A percentile compares a stretch with the other conserved stretches of the same genome.
Conservation (phyloP, 2,797 vertebrate species). For the Caiman crocodilus region DNA sequence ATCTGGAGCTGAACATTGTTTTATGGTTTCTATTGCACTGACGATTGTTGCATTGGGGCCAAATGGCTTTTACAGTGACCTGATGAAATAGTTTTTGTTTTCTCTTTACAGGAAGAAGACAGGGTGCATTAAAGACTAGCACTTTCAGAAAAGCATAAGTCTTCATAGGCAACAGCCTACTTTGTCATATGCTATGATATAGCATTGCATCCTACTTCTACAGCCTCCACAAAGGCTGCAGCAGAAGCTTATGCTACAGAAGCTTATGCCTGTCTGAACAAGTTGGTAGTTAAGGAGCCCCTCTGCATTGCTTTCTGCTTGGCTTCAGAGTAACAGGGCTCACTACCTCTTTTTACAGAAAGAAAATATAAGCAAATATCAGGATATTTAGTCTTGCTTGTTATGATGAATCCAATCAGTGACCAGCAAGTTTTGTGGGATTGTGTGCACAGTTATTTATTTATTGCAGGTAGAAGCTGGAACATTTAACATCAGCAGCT, state of each 20-base stretch:
- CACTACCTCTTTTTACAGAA: background rate
- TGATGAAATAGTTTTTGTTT: constrained; percentile 39
- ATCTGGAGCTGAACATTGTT: constrained; percentile 56
- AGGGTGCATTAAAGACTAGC: no score
- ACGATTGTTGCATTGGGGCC: background rate
- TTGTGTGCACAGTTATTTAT: background rate
- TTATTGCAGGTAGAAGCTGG: background rate
- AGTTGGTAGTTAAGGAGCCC: no score
- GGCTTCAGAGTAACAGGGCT: no score
- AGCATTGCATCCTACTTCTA: no score
- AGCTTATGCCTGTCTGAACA: no score
- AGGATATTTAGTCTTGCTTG: constrained; percentile 40
- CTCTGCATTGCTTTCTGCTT: no score
- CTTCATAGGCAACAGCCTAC: no score
- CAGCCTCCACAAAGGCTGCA: no score
- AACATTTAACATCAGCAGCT: background rate
- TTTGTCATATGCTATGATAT: no score
- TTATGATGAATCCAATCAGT: background rate
- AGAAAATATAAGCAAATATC: background rate
- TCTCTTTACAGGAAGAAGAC: background rate
- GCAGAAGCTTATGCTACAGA: no score
- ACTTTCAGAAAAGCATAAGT: no score
- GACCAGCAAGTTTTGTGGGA: background rate
- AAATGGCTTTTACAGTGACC: constrained; percentile 18
- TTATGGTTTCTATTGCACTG: constrained; percentile 19